Base-by-base conservation (phyloP, 2,888 invertebrate genomes). In the Furcula furcula region DNA sequence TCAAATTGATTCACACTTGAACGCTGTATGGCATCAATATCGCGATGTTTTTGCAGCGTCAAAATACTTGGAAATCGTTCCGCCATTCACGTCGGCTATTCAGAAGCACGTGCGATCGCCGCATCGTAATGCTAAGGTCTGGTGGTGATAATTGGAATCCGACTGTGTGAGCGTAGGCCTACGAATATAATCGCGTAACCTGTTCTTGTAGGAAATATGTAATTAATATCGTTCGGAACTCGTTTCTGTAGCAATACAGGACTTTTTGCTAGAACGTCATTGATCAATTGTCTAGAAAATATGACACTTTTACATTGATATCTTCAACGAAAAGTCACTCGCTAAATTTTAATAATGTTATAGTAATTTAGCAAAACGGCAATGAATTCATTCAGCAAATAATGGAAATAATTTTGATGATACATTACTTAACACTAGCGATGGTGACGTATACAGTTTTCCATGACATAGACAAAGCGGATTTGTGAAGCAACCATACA, bases 1-100 rank as follows among this genome's bases (percentile, higher is more conserved):
- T 86, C 76, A 81, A 86, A 86, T 87, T 80, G 85, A 83, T 87
- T 87, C 85, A 86, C 88, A 87, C 88, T 82, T 80, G 72, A 75
- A 75, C 66, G 73, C 71, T 77, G 79, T 79, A 79, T 75, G 70
- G 79, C 68, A 79, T 76, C 78, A 77, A 81, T 84, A 83, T 64
- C 65, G 59, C 41, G 57, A 41, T 49, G 77, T 87, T 88, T 88
- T 88, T 87, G 79, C 62, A 57, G 59, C 62, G 66, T 77, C 73
- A 74, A 78, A 82, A 85, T 86, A 68, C 80, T 78, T 76, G 75
- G 66, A 67, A 81, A 78, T 76, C 80, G 80, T 81, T 80, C 75
- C 76, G 76, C 72, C 76, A 70, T 73, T 76, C 76, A 68, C 62
- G 56, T 65, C 58, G 71, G 72, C 83, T 78, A 82, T 83, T 85